Conservation (phyloP, 2,113 vertebrate species). For the Thinocorus orbignyianus region DNA sequence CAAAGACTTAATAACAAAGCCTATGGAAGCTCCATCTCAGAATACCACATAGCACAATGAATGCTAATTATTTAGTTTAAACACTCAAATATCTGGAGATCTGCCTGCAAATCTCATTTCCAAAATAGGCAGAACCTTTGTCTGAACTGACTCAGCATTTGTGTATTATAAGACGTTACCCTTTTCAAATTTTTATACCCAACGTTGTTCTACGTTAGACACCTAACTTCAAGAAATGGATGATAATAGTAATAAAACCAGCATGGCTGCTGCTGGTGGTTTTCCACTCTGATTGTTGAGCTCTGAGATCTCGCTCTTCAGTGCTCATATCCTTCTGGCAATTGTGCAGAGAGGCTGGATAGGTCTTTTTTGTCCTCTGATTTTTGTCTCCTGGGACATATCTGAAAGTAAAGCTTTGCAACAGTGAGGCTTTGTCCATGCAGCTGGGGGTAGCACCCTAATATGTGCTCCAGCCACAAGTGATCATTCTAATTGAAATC, state of each 20-base stretch:
- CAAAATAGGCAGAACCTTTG: not conserved
- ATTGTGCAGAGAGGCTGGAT: not conserved
- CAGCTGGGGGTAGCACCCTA: not conserved
- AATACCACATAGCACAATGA: not conserved
- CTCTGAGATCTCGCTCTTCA: not conserved
- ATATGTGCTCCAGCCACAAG: not conserved
- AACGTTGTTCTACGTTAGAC: not conserved
- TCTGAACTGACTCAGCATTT: not conserved
- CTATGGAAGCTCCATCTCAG: not conserved
- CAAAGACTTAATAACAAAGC: not conserved
- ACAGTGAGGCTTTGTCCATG: not conserved
- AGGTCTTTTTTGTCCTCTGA: not conserved
- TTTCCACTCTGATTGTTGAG: not conserved
- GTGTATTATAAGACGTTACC: not conserved
- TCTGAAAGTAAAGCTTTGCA: not conserved
- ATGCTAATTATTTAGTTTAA: not conserved
- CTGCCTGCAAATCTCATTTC: not conserved
- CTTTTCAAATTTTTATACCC: not conserved
- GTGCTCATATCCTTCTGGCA: not conserved
- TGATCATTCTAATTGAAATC: not conserved
- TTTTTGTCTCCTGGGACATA: not conserved
- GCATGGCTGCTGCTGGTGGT: not conserved
- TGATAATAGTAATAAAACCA: not conserved
- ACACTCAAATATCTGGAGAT: not conserved
- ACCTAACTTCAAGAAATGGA: not conserved